A percentile compares a stretch with the other conserved stretches of the same genome.
phyloP scores from a whole-genome alignment of 2,113 vertebrate genomes.

The Acanthisitta chloris region DNA sequence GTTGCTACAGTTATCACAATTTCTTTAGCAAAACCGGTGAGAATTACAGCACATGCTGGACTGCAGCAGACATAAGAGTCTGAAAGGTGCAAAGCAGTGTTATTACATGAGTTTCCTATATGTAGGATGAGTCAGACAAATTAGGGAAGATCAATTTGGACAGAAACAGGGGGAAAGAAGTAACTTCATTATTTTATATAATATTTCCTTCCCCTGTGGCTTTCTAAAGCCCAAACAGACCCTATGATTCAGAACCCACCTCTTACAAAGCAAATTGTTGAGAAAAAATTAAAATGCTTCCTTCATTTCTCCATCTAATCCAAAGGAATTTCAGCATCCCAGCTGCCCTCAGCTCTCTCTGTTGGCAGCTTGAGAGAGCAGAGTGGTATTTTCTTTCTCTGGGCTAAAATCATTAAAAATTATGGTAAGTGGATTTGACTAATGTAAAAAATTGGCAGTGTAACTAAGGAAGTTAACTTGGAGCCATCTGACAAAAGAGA shows the following conservation, averaged over 20 bases:
- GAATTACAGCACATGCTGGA: not conserved
- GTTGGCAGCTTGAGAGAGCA: not conserved
- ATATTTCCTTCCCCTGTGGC: not conserved
- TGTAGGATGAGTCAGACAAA: not conserved
- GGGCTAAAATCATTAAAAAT: not conserved
- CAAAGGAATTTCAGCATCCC: not conserved
- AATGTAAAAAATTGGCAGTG: not conserved
- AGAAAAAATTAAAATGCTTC: not conserved
- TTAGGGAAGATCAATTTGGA: not conserved
- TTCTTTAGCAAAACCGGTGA: not conserved
- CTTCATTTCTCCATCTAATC: not conserved
- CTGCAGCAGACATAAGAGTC: not conserved
- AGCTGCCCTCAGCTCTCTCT: not conserved
- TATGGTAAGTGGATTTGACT: not conserved
- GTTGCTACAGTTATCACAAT: not conserved
- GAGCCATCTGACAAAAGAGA: not conserved
- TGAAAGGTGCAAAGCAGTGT: not conserved
- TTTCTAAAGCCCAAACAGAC: not conserved
- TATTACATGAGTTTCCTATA: not conserved
- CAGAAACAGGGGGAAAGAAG: not conserved
- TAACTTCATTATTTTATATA: not conserved
- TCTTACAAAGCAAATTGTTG: not conserved
- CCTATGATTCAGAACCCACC: not conserved
- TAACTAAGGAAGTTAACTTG: not conserved
- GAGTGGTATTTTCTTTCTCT: slow-evolving; percentile 3